Conservation (phyloP, 1,140 invertebrate species). For the Rhyzopertha dominica region DNA sequence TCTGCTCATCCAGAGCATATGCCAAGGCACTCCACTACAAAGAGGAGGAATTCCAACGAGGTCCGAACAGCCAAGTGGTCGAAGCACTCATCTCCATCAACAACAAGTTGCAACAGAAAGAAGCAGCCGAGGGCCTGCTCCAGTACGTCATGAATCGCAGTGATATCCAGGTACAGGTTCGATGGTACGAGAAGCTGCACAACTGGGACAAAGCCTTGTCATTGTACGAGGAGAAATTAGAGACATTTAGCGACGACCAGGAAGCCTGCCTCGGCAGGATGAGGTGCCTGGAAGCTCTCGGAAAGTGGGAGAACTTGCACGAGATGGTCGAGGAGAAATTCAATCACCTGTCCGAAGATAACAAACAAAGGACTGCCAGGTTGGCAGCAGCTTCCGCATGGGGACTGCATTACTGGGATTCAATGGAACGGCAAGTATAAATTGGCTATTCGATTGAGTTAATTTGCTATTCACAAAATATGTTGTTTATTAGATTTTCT, state of each 20-base stretch:
- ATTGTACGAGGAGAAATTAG: conserved; percentile 70
- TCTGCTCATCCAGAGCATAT: conserved; percentile 60
- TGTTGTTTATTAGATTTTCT: background rate
- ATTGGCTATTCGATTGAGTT: background rate
- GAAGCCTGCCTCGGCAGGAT: conserved; percentile 89
- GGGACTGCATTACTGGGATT: conserved; percentile 89
- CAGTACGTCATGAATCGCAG: conserved; percentile 85
- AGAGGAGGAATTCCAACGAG: conserved; percentile 87
- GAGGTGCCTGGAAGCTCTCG: conserved; percentile 86
- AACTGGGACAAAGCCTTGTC: conserved; percentile 96
- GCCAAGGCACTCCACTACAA: conserved; percentile 99
- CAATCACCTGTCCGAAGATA: conserved; percentile 62
- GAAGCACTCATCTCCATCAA: conserved; percentile 96
- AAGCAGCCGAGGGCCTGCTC: conserved; percentile 89
- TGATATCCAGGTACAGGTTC: conserved; percentile 78
- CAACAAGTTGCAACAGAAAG: conserved; percentile 97
- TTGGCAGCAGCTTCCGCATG: conserved; percentile 93
- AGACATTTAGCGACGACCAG: conserved; percentile 55
- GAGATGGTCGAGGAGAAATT: conserved; percentile 73
- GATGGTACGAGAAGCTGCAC: conserved; percentile 98
- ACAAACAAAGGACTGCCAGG: conserved; percentile 77
- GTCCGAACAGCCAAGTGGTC: conserved; percentile 64
- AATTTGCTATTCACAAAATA: too few species aligned
- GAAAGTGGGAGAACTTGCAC: conserved; percentile 91
- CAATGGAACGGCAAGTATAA: conserved; percentile 64